phyloP scores from a whole-genome alignment of 2,797 vertebrate species.

The Loriculus beryllinus region DNA sequence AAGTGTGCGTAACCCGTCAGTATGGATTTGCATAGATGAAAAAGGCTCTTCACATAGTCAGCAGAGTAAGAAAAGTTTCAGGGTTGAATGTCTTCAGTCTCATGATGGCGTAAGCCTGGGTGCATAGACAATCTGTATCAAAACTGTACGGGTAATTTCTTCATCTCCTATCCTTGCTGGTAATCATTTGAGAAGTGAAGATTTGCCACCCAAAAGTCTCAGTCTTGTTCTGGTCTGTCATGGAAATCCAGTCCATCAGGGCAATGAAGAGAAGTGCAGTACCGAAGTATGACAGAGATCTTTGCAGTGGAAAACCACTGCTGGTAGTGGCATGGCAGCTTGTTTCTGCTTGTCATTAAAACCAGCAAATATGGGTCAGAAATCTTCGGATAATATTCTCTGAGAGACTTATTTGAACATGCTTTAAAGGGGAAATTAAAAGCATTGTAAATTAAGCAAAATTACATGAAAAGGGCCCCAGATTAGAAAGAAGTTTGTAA shows the following conservation, averaged over 20 bases:
- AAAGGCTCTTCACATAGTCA: neutral
- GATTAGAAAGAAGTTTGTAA: neutral
- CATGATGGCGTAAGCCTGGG: neutral
- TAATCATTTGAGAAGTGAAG: neutral
- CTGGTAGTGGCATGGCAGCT: neutral
- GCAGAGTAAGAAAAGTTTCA: neutral
- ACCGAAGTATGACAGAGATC: accelerated
- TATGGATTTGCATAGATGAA: neutral
- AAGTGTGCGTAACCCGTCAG: neutral
- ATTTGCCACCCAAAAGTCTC: neutral
- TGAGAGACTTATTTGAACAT: neutral
- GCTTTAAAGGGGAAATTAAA: neutral
- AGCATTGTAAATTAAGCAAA: neutral
- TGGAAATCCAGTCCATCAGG: neutral
- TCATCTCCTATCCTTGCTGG: neutral
- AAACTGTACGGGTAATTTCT: neutral
- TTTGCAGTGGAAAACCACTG: neutral
- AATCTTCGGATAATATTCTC: neutral
- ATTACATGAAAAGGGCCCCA: neutral
- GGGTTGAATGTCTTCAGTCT: neutral
- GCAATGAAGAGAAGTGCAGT: neutral
- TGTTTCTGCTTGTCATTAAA: neutral
- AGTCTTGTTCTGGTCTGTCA: neutral
- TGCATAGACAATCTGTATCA: neutral
- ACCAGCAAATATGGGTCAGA: neutral